Evolutionary conservation across 2,888 invertebrate species (phyloP).

Genomic region (Eucera pruinosa): DNA sequence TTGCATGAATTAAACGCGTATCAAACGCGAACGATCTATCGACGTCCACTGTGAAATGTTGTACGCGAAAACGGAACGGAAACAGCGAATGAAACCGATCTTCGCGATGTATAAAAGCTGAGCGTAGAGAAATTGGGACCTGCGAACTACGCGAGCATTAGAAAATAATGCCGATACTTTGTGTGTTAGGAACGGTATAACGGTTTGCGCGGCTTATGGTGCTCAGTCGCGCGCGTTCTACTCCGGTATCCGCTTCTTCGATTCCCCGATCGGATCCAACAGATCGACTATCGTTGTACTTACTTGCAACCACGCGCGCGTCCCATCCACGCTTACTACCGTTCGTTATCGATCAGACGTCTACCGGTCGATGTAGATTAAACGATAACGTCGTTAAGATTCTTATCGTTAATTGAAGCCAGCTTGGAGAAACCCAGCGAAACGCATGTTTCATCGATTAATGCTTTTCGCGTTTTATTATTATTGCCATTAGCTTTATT

Average conservation of each 20-base stretch:
- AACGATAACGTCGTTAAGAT: conserved; percentile 7
- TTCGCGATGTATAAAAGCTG: background rate
- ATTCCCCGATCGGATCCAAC: conserved; percentile 47
- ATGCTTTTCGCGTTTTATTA: too few species aligned
- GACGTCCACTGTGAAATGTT: background rate
- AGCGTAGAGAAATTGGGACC: conserved; percentile 32
- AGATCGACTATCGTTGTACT: conserved; percentile 27
- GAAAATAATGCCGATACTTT: conserved; percentile 57
- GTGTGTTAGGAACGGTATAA: conserved; percentile 61
- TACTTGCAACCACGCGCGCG: background rate
- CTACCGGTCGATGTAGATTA: too few species aligned
- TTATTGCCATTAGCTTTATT: too few species aligned
- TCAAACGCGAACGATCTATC: background rate
- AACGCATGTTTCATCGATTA: background rate
- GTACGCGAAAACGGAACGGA: conserved; percentile 30
- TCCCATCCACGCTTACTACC: background rate
- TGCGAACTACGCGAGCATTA: conserved; percentile 36
- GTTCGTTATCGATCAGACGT: background rate
- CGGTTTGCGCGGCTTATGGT: conserved; percentile 57
- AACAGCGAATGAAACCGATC: conserved; percentile 43
- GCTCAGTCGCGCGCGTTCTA: conserved; percentile 52
- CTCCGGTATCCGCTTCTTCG: conserved; percentile 50
- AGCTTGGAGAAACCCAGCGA: background rate
- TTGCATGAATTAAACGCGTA: background rate
- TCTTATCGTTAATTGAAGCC: conserved; percentile 8